Evolutionary conservation across 2,888 invertebrate species (phyloP), one percentile per base, ranked within the genome.

Genomic region (Byasa hedistus): DNA sequence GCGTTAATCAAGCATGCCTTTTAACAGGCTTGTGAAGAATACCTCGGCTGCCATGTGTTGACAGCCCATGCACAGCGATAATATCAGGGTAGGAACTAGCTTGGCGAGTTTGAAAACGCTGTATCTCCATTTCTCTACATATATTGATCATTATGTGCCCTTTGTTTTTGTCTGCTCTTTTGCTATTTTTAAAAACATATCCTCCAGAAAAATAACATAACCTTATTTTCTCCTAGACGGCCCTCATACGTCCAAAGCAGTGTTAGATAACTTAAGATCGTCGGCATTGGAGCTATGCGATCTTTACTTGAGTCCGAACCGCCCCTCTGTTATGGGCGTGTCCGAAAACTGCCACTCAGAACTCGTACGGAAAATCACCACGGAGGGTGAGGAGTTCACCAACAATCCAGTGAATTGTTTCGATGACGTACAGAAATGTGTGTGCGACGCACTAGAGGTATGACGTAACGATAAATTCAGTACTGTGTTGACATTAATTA

Each of bases 361-460:
- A 19, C 72, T 91, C 0, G 91, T 91, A 52, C 80, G 89, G 61
- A 89, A 87, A 68, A 88, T 91, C 64, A 91, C 89, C 1, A 89
- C 84, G 0, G 90, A 91, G 64, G 90, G 89, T 2, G 90, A 88
- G 39, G 89, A 89, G 65, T 91, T 91, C 60, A 81, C 85, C 0
- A 84, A 77, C 52, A 90, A 86, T 55, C 89, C 91, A 0, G 95
- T 96, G 67, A 90, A 93, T 3, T 96, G 97, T 93, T 98, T 98
- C 83, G 97, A 98, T 80, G 96, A 96, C 69, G 93, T 97, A 22
- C 96, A 97, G 84, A 91, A 93, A 69, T 93, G 93, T 64, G 93
- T 96, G 36, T 94, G 94, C 70, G 94, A 87, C 69, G 91, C 91
- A 51, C 75, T 91, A 19, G 91, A 89, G 94, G 75, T 95, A 87